Evolutionary conservation across 2,888 invertebrate species (phyloP).

Genomic region (Erebia ligea): DNA sequence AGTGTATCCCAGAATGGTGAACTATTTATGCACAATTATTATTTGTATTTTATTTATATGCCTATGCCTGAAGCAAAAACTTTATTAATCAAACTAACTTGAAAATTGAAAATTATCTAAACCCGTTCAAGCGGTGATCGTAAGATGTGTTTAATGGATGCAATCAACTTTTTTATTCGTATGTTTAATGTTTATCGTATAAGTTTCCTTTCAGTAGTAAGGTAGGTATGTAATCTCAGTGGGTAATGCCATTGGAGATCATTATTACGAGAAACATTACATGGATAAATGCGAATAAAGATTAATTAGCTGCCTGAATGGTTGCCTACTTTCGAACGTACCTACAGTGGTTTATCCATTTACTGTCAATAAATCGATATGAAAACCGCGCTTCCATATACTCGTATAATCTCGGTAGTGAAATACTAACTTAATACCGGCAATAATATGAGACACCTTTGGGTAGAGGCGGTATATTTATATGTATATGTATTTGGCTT

Average conservation of each 20-base stretch:
- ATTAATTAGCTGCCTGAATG: conserved; percentile 33
- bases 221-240: no score
- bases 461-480: conserved; percentile 29
- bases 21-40: no score
- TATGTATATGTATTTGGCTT: conserved; percentile 10
- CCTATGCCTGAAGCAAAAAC: no score
- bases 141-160: background rate
- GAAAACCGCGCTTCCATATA: conserved; percentile 55
- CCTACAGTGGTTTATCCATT: conserved; percentile 55
- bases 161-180: background rate
- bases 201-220: conserved; percentile 3
- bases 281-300: conserved; percentile 35
- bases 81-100: no score
- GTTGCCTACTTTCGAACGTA: conserved; percentile 53
- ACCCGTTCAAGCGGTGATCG: background rate
- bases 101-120: background rate
- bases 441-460: conserved; percentile 3
- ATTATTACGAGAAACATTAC: conserved; percentile 21
- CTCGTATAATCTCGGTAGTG: conserved; percentile 53
- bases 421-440: conserved; percentile 49
- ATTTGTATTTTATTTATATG: no score
- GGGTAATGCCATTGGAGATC: conserved; percentile 5
- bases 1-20: no score
- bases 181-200: background rate
- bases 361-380: conserved; percentile 57